Percentiles rank a stretch among this genome's conserved stretches.
Evolutionary conservation across 2,113 vertebrate species (phyloP).

Genomic region (Odocoileus virginianus): DNA sequence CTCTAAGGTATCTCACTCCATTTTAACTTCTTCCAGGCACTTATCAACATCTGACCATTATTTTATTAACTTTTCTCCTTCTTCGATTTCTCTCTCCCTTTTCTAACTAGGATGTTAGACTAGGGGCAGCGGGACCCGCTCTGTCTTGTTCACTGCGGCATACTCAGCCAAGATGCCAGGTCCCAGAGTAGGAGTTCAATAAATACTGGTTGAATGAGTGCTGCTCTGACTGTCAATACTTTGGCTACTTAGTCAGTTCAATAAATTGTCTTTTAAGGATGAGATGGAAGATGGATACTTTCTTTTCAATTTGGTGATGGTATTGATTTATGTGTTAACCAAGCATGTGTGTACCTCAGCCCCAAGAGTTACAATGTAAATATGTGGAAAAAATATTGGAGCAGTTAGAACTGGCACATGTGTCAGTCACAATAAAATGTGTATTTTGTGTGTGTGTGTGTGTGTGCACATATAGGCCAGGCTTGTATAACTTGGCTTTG

Average conservation of each 20-base stretch:
- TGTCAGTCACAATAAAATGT: neutral
- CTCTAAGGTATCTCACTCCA: neutral
- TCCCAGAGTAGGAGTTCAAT: neutral
- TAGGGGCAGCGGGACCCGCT: neutral
- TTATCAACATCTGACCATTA: neutral
- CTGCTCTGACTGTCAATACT: neutral
- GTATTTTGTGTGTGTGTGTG: neutral
- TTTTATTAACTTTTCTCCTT: neutral
- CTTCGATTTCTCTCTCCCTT: neutral
- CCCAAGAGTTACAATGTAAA: neutral
- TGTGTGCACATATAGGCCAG: neutral
- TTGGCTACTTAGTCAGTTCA: neutral
- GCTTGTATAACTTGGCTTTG: neutral
- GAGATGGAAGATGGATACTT: neutral
- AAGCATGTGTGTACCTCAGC: neutral
- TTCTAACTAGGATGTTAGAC: neutral
- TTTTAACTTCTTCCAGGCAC: neutral
- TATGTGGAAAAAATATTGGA: neutral
- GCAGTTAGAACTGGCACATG: neutral
- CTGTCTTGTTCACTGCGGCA: neutral
- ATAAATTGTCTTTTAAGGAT: neutral
- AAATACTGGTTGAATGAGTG: neutral
- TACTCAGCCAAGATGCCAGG: neutral
- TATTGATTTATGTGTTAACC: neutral
- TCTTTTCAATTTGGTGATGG: neutral